Evolutionary conservation across 2,113 vertebrate species (phyloP), one percentile per base, ranked within the genome.

Genomic region (Phalacrocorax pelagicus): DNA sequence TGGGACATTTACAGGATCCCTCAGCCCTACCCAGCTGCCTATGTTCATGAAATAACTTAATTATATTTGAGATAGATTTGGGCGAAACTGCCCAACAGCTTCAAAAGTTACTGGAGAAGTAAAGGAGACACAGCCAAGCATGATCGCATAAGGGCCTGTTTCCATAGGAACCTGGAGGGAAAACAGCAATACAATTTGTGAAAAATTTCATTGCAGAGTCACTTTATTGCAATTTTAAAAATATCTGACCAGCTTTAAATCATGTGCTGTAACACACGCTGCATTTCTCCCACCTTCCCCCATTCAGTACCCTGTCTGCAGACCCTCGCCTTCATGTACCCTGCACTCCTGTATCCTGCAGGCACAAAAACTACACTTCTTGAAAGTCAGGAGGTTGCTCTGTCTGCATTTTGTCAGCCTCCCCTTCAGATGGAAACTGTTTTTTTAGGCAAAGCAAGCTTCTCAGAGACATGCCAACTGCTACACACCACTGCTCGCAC

Each of bases 21-120:
- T 74, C 73, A 90, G 85, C 40, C 78, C 74, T 92, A 90, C 21
- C 34, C 90, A 96, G 90, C 87, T 95, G 94, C 71, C 85, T 94
- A 54, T 93, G 95, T 97, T 86, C 85, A 93, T 73, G 58, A 82
- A 96, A 93, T 88, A 93, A 74, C 62, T 81, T 88, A 90, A 93
- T 94, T 95, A 80, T 80, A 90, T 92, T 80, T 70, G 49, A 96
- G 81, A 96, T 73, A 88, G 90, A 83, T 77, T 75, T 90, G 85
- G 87, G 88, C 62, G 38, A 96, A 94, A 94, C 93, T 96, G 90
- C 94, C 93, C 93, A 93, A 96, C 58, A 95, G 74, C 71, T 94
- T 97, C 92, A 92, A 73, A 96, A 97, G 87, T 97, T 96, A 94
- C 70, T 96, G 93, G 74, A 94, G 87, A 94, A 95, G 81, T 90